These are phyloP conservation scores for Thalpophila matura DNA, from an alignment of 2,888 invertebrate genomes.

Conservation along the genomic window DNA sequence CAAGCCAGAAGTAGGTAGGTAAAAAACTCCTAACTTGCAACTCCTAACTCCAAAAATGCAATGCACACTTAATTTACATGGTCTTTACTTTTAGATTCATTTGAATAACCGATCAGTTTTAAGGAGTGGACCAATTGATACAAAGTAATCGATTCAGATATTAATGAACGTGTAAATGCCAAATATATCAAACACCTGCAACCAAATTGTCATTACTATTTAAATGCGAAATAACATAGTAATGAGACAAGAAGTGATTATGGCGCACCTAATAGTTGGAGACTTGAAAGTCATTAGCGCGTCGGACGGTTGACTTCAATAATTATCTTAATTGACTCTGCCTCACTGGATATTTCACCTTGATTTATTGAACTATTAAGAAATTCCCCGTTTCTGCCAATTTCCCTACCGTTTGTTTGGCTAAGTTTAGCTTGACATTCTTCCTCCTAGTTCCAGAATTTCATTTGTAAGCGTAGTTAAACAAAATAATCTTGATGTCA, in stretches of 20 bases:
- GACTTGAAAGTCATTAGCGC: conserved; percentile 45
- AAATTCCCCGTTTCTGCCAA: conserved; percentile 10
- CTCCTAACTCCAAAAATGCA: conserved; percentile 5
- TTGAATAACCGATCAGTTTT: conserved; percentile 18
- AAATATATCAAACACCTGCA: conserved; percentile 49
- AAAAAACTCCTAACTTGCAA: no score
- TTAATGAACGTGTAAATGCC: conserved; percentile 38
- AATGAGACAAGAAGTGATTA: conserved; percentile 29
- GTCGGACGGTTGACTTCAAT: conserved; percentile 32
- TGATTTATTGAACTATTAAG: conserved; percentile 37
- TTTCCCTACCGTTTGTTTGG: not conserved
- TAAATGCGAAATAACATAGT: conserved; percentile 29
- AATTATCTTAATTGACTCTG: conserved; percentile 47
- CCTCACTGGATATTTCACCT: conserved; percentile 39
- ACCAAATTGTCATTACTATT: conserved; percentile 33
- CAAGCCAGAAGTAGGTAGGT: not conserved
- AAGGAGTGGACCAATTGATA: conserved; percentile 25
- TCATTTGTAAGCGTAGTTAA: no score
- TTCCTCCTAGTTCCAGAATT: not conserved
- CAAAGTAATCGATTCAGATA: conserved; percentile 36
- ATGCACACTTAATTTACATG: not conserved
- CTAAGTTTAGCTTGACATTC: not conserved
- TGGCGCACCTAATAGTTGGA: conserved; percentile 33
- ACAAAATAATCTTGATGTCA: no score
- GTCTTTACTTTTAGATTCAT: conserved; percentile 3